These are phyloP conservation scores for Oreohelix idahoensis DNA, from an alignment of 1,140 invertebrate genomes.

Conservation along the genomic window DNA sequence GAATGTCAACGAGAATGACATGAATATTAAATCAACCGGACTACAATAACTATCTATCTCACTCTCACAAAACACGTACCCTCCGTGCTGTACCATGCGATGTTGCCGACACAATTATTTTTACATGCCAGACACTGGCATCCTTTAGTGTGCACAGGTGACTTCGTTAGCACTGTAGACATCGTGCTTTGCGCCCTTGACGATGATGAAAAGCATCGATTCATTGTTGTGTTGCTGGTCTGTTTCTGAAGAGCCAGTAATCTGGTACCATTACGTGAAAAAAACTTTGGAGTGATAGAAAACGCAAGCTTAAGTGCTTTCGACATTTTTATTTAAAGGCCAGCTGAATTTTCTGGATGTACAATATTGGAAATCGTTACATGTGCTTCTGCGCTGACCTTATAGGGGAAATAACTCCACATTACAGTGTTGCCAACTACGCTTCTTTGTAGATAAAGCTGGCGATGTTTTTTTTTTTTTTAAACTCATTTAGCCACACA, in stretches of 20 bases:
- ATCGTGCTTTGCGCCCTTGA: slow-evolving; percentile 31
- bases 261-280: not conserved
- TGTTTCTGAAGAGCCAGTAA: not conserved
- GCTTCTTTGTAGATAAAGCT: too few species aligned
- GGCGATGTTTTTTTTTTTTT: too few species aligned
- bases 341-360: too few species aligned
- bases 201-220: not conserved
- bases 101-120: not conserved
- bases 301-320: slow-evolving; percentile 15
- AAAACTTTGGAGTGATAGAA: slow-evolving; percentile 1
- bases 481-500: too few species aligned
- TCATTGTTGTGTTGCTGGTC: not conserved
- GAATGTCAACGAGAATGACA: not conserved
- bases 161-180: not conserved
- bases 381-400: too few species aligned
- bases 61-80: not conserved
- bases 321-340: too few species aligned
- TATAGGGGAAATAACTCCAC: too few species aligned
- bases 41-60: not conserved
- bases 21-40: too few species aligned
- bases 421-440: too few species aligned
- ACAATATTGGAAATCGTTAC: too few species aligned
- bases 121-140: not conserved
- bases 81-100: slow-evolving; percentile 16
- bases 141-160: not conserved